Evolutionary conservation across 2,888 invertebrate genomes (phyloP).

Genomic region (Cantharis nigra): DNA sequence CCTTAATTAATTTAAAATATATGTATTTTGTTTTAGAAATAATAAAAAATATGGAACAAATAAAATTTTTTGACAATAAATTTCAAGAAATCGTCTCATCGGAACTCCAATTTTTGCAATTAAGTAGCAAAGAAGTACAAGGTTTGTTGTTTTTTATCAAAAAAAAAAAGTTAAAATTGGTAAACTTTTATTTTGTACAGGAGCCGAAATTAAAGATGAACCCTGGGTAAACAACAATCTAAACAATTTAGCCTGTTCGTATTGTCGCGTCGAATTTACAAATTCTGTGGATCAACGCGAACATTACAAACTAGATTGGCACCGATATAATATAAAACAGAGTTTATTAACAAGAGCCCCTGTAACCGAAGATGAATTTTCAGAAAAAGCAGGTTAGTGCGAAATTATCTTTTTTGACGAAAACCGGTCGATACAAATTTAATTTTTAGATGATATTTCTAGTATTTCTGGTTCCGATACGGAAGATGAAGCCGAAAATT

Average conservation of each 20-base stretch:
- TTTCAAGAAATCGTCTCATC: conserved; percentile 42
- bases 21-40: neutral
- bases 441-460: conserved; percentile 40
- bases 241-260: conserved; percentile 57
- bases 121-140: conserved; percentile 34
- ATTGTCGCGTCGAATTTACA: conserved; percentile 61
- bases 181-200: neutral
- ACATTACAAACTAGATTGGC: conserved; percentile 85
- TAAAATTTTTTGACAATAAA: conserved; percentile 45
- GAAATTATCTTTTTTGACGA: neutral
- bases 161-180: neutral
- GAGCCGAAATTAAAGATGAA: neutral
- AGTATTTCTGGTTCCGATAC: conserved; percentile 70
- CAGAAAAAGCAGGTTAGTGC: conserved; percentile 54
- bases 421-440: neutral
- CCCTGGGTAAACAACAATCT: conserved; percentile 6
- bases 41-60: conserved; percentile 36
- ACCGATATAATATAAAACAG: conserved; percentile 79
- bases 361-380: conserved; percentile 64
- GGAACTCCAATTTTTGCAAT: conserved; percentile 39
- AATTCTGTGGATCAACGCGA: conserved; percentile 67
- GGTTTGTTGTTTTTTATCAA: conserved; percentile 4
- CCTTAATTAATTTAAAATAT: neutral
- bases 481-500: conserved; percentile 52
- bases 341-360: conserved; percentile 64